phyloP scores from a whole-genome alignment of 2,888 invertebrate genomes.

The Chymomyza amoena region DNA sequence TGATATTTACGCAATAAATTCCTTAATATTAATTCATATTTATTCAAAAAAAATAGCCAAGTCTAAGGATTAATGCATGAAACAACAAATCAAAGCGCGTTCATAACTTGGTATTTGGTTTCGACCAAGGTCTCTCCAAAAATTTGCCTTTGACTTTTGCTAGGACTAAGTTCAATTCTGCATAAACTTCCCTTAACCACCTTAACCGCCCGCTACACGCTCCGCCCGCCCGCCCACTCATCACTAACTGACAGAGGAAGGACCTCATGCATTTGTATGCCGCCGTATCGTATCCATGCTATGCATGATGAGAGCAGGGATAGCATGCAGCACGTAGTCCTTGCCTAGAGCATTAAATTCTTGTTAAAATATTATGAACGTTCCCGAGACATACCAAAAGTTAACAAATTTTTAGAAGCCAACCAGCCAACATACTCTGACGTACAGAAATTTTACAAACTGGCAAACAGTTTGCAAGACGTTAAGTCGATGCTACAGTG shows the following conservation, averaged over 20 bases:
- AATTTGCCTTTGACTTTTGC: no score
- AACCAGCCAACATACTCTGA: background rate
- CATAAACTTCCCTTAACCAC: no score
- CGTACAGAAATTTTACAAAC: background rate
- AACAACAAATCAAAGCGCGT: background rate
- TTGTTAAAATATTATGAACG: slow-evolving; percentile 49
- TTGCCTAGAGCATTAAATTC: slow-evolving; percentile 46
- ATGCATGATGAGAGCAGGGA: background rate
- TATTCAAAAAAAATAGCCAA: no score
- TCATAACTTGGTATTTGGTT: background rate
- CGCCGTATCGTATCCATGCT: background rate
- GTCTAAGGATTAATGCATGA: background rate
- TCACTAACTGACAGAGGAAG: background rate
- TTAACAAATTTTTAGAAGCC: background rate
- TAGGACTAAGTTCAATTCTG: no score
- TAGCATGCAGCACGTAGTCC: slow-evolving; percentile 11
- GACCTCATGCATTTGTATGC: background rate
- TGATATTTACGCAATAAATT: no score
- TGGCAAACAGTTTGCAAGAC: background rate
- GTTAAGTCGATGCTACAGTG: background rate
- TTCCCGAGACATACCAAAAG: slow-evolving; percentile 7
- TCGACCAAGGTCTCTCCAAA: background rate
- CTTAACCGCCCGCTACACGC: no score
- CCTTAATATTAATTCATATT: no score
- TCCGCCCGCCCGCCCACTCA: no score